These are phyloP conservation scores for Listronotus oregonensis DNA, from an alignment of 1,140 invertebrate species.

Conservation along the genomic window DNA sequence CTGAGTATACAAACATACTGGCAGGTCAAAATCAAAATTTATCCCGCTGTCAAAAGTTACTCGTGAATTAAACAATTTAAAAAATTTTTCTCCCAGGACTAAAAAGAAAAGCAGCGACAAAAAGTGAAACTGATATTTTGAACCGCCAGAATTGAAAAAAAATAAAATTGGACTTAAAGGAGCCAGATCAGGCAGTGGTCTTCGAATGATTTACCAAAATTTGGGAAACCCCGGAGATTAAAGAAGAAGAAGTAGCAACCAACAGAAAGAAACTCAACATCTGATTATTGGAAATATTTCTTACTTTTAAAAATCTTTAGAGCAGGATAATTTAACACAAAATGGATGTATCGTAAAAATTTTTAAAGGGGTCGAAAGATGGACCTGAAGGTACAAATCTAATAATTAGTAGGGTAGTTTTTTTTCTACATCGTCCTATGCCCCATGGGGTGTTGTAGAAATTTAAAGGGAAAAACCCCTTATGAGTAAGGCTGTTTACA, in stretches of 20 bases:
- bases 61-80: constrained; percentile 60
- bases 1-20: constrained; percentile 28
- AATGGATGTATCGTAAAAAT: constrained; percentile 82
- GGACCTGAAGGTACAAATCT: constrained; percentile 66
- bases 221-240: constrained; percentile 6
- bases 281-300: constrained; percentile 84
- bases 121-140: constrained; percentile 14
- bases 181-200: constrained; percentile 12
- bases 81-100: constrained; percentile 49
- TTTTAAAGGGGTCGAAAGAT: constrained; percentile 64
- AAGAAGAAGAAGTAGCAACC: constrained; percentile 22
- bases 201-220: constrained; percentile 20
- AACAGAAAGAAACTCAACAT: constrained; percentile 51
- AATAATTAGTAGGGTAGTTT: constrained; percentile 71
- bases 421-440: constrained; percentile 85
- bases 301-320: constrained; percentile 75
- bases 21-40: constrained; percentile 65
- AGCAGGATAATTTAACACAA: constrained; percentile 80
- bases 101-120: constrained; percentile 36
- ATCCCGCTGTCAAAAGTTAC: constrained; percentile 73
- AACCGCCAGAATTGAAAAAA: constrained; percentile 34
- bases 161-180: constrained; percentile 39
- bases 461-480: no score
- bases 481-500: no score
- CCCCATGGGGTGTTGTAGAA: constrained; percentile 83